phyloP scores from a whole-genome alignment of 2,113 vertebrate species.

The human (Homo sapiens) region DNA sequence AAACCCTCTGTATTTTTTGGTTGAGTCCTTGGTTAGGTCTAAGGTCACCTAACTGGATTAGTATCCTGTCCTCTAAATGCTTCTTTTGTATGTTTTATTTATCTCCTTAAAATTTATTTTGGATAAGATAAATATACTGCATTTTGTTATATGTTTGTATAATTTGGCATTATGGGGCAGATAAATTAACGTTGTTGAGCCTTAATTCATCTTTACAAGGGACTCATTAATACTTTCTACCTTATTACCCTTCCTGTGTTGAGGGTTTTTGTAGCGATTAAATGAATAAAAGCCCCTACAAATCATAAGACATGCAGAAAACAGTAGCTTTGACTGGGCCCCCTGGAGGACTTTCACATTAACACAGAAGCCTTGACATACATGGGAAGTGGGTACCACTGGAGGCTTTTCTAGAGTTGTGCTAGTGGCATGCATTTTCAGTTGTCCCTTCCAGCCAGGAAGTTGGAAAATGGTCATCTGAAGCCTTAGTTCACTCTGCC shows the following conservation, averaged over 20 bases:
- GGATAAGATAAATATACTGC: not conserved
- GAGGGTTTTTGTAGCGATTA: not conserved
- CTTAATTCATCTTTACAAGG: not conserved
- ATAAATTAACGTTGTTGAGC: not conserved
- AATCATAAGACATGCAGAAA: not conserved
- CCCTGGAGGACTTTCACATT: not conserved
- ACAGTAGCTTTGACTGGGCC: not conserved
- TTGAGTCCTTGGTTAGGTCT: not conserved
- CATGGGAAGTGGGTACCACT: not conserved
- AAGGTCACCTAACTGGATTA: not conserved
- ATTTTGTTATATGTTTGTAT: not conserved
- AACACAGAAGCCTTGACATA: not conserved
- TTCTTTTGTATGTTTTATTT: not conserved
- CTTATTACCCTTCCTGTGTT: not conserved
- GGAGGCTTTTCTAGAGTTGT: not conserved
- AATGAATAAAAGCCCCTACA: not conserved
- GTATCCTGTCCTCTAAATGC: not conserved
- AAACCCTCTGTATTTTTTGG: not conserved
- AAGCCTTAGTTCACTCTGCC: not conserved
- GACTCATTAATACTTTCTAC: not conserved
- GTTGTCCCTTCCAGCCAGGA: not conserved
- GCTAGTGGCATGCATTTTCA: not conserved
- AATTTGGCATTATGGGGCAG: not conserved
- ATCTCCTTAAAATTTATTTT: conserved; percentile 1
- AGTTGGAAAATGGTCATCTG: not conserved